These are phyloP conservation scores for Parelbella ahira DNA, from an alignment of 2,888 invertebrate genomes.

Conservation along the genomic window DNA sequence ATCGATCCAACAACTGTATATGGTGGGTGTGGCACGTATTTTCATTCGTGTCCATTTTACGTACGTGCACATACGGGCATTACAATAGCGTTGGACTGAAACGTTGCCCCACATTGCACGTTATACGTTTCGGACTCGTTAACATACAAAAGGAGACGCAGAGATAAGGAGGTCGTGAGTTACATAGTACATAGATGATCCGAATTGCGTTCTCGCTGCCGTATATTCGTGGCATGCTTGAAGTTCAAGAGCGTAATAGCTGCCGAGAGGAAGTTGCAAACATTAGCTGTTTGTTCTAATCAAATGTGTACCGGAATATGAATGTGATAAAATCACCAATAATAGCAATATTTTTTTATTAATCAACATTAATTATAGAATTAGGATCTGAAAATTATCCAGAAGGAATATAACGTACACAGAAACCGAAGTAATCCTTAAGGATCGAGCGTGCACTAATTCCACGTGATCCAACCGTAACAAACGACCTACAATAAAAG, in stretches of 20 bases:
- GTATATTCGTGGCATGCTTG: conserved; percentile 12
- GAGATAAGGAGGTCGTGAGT: conserved; percentile 13
- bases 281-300: too few species aligned
- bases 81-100: conserved; percentile 25
- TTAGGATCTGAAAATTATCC: too few species aligned
- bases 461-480: conserved; percentile 6
- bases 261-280: conserved; percentile 32
- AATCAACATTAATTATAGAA: too few species aligned
- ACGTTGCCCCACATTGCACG: conserved; percentile 16
- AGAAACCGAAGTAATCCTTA: too few species aligned
- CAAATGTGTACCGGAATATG: too few species aligned
- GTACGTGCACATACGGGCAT: conserved; percentile 16
- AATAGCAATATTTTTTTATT: too few species aligned
- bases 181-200: too few species aligned
- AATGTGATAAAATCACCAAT: too few species aligned
- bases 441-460: conserved; percentile 8
- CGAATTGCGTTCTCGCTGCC: too few species aligned
- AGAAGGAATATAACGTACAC: too few species aligned
- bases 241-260: conserved; percentile 21
- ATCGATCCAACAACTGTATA: conserved; percentile 22
- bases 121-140: conserved; percentile 19
- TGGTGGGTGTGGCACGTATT: conserved; percentile 22
- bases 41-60: conserved; percentile 18
- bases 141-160: conserved; percentile 22
- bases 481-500: conserved; percentile 5